Percentiles rank a stretch among this genome's conserved stretches.
Evolutionary conservation across 2,888 invertebrate genomes (phyloP).

Genomic region (Cantharis nigra): DNA sequence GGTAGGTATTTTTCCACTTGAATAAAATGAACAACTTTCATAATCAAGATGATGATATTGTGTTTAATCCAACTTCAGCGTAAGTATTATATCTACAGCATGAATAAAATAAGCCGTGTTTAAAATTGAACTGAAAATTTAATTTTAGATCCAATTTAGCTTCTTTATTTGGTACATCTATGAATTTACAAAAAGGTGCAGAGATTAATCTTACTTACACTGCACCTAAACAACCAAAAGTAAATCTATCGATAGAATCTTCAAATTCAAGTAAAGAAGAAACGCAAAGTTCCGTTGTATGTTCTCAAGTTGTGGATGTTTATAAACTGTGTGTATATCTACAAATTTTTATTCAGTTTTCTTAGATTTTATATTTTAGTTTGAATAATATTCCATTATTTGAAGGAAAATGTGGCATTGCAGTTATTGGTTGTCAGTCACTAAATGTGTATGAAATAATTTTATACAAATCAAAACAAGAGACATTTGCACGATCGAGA

Average conservation of each 20-base stretch:
- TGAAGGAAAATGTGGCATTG: slow-evolving; percentile 56
- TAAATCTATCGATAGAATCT: slow-evolving; percentile 17
- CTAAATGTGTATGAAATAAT: slow-evolving; percentile 47
- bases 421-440: slow-evolving; percentile 51
- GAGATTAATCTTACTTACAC: slow-evolving; percentile 41
- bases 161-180: slow-evolving; percentile 38
- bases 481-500: slow-evolving; percentile 45
- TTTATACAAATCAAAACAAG: slow-evolving; percentile 50
- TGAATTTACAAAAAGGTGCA: slow-evolving; percentile 10
- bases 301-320: slow-evolving; percentile 42
- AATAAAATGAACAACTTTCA: not conserved
- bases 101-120: not conserved
- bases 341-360: not conserved
- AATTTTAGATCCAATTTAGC: slow-evolving; percentile 44
- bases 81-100: slow-evolving; percentile 21
- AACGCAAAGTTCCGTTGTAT: slow-evolving; percentile 39
- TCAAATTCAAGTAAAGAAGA: slow-evolving; percentile 13
- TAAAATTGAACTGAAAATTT: not conserved
- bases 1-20: not conserved
- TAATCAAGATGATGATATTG: slow-evolving; percentile 43
- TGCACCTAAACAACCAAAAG: slow-evolving; percentile 46
- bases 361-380: slow-evolving; percentile 36
- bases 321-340: slow-evolving; percentile 43
- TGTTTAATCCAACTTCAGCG: slow-evolving; percentile 39
- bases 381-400: slow-evolving; percentile 44